Conservation (phyloP, 2,888 invertebrate species). For the Archaeoteleia sp. region DNA sequence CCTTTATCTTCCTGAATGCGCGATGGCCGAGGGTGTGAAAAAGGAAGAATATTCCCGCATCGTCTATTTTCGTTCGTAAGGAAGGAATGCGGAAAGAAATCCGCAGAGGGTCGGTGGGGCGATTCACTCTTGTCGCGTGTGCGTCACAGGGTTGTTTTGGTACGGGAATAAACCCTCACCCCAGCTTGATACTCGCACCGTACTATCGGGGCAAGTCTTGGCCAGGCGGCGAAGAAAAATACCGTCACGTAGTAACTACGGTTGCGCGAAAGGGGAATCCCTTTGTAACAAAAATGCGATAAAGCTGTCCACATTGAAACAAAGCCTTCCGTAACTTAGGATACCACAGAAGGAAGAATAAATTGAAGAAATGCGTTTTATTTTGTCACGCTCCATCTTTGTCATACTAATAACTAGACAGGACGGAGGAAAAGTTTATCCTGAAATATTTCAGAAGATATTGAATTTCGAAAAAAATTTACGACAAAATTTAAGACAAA, state of each 20-base stretch:
- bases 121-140: constrained; percentile 38
- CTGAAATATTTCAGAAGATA: no score
- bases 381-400: no score
- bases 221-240: constrained; percentile 17
- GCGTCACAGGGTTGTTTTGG: constrained; percentile 58
- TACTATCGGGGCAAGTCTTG: constrained; percentile 22
- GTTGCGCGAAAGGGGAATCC: no score
- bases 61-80: constrained; percentile 56
- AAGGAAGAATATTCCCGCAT: constrained; percentile 36
- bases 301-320: background rate
- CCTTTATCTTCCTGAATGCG: background rate
- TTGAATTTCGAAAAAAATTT: no score
- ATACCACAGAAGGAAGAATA: no score
- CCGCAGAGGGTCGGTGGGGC: no score
- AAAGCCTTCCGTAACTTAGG: no score
- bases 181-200: constrained; percentile 9
- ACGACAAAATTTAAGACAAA: no score
- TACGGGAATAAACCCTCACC: constrained; percentile 56
- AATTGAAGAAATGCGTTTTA: no score
- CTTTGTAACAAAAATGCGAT: background rate
- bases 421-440: no score
- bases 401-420: no score
- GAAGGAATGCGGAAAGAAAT: constrained; percentile 51
- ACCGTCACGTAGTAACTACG: constrained; percentile 2
- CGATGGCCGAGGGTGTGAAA: background rate